Base-by-base conservation (phyloP, 2,888 invertebrate genomes). In the Augochlorella aurata region DNA sequence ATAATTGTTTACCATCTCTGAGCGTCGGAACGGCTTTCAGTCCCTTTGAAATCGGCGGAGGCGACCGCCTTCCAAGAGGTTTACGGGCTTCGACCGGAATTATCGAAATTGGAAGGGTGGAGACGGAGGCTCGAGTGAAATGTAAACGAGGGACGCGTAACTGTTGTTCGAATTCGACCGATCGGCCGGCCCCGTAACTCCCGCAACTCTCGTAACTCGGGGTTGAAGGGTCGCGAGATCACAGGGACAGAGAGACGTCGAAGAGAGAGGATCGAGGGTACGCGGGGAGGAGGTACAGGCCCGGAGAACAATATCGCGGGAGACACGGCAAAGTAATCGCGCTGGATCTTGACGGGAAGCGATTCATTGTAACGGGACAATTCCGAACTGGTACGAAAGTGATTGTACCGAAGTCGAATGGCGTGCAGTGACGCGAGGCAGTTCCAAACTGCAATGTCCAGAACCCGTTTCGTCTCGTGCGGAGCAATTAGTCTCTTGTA, bases 331-430 rank as follows among this genome's bases (percentile, higher is more conserved):
- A 86, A 82, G 83, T 82, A 85, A 86, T 85, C 83, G 86, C 61
- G 74, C 67, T 45, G 69, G 81, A 82, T 73, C 77, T 65, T 50
- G 77, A 79, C 69, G 71, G 83, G 85, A 79, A 86, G 66, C 85
- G 83, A 83, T 83, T 86, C 86, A 71, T 86, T 83, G 74, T 76
- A 79, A 76, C 78, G 74, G 81, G 86, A 87, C 87, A 86, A 85
- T 87, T 86, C 75, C 73, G 72, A 80, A 80, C 81, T 83, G 86
- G 80, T 85, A 86, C 84, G 86, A 86, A 85, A 85, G 81, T 81
- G 83, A 85, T 86, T 86, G 86, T 86, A 65, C 71, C 74, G 65
- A 86, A 85, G 81, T 81, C 86, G 85, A 80, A 86, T 83, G 79
- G 77, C 79, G 77, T 75, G 70, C 70, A 68, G 24, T 73, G 77